Evolutionary conservation across 2,888 invertebrate genomes (phyloP).

Genomic region (Cordilura impudica): DNA sequence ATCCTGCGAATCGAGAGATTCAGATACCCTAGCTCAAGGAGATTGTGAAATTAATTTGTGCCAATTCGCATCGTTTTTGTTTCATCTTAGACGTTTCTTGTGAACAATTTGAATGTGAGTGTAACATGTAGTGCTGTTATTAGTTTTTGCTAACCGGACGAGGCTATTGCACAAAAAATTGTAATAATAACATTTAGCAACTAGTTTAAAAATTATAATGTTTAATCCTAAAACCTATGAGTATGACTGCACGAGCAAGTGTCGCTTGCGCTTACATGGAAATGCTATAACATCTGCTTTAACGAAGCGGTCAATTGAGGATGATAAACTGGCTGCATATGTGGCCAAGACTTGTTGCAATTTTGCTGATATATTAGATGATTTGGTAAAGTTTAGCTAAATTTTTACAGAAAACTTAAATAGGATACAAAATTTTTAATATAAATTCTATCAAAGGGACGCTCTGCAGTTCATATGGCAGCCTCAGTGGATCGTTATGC

Average conservation of each 20-base stretch:
- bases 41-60: too few species aligned
- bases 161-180: not conserved
- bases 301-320: slow-evolving; percentile 82
- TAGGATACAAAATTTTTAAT: too few species aligned
- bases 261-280: slow-evolving; percentile 79
- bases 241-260: slow-evolving; percentile 80
- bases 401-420: not conserved
- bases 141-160: not conserved
- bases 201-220: slow-evolving; percentile 26
- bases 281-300: slow-evolving; percentile 81
- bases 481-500: slow-evolving; percentile 85
- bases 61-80: too few species aligned
- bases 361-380: slow-evolving; percentile 81
- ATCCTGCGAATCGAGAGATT: too few species aligned
- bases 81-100: too few species aligned
- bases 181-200: not conserved
- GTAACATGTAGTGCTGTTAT: too few species aligned
- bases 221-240: slow-evolving; percentile 70
- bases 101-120: too few species aligned
- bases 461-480: slow-evolving; percentile 88
- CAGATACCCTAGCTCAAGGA: too few species aligned
- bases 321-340: slow-evolving; percentile 81
- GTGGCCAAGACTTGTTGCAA: slow-evolving; percentile 82
- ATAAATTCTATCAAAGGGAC: slow-evolving; percentile 79
- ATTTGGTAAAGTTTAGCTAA: slow-evolving; percentile 80